These are phyloP conservation scores for Halcyon leucocephala DNA, from an alignment of 2,797 vertebrate species.

Conservation along the genomic window DNA sequence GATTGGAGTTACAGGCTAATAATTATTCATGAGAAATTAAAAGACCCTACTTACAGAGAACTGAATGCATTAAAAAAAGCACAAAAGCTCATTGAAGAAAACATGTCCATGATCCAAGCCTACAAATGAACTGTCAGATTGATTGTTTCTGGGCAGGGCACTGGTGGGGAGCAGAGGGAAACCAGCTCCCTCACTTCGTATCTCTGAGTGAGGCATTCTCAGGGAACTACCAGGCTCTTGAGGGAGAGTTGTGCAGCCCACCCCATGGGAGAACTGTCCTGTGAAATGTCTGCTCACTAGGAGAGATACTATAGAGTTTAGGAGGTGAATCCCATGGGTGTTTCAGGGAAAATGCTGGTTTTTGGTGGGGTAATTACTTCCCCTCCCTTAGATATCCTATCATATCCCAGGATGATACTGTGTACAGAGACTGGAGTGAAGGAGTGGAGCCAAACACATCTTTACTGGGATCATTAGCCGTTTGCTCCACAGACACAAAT, in stretches of 20 bases:
- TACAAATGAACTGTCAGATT: not conserved
- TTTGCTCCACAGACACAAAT: not conserved
- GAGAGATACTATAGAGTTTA: not conserved
- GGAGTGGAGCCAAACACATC: not conserved
- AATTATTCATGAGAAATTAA: slow-evolving; percentile 68
- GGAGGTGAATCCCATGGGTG: not conserved
- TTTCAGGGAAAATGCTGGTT: not conserved
- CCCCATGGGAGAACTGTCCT: not conserved
- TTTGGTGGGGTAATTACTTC: not conserved
- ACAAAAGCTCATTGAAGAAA: not conserved
- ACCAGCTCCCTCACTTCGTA: rapidly evolving
- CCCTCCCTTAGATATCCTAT: not conserved
- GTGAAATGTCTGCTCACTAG: not conserved
- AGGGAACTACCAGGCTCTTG: not conserved
- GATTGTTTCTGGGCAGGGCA: not conserved
- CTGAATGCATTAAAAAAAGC: not conserved
- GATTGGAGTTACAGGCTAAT: slow-evolving; percentile 55
- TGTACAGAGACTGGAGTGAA: not conserved
- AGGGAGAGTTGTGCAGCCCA: not conserved
- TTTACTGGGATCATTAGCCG: not conserved
- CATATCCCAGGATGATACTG: not conserved
- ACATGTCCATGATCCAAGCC: not conserved
- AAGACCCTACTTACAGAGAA: not conserved
- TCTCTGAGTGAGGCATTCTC: not conserved
- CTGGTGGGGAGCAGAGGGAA: not conserved